These are phyloP conservation scores for Oxyura jamaicensis DNA, from an alignment of 2,113 vertebrate genomes.

Conservation along the genomic window DNA sequence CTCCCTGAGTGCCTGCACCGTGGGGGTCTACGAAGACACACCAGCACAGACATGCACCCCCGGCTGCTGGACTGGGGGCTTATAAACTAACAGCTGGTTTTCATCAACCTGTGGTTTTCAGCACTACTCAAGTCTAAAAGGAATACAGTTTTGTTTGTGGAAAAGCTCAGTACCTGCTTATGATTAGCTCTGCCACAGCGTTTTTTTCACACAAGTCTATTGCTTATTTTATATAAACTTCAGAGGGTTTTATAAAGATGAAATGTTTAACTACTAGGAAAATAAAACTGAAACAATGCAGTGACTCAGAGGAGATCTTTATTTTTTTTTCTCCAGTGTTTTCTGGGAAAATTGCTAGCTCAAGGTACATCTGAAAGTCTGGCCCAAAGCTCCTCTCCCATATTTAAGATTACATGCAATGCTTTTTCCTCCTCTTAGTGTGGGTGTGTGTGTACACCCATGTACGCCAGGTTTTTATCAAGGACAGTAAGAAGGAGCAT, in stretches of 20 bases:
- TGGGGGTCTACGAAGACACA: background rate
- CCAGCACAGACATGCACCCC: background rate
- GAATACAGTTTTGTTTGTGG: constrained; percentile 21
- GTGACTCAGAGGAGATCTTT: background rate
- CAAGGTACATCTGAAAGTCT: background rate
- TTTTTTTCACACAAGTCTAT: background rate
- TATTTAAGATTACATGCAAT: background rate
- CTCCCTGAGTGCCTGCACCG: background rate
- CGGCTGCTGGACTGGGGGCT: background rate
- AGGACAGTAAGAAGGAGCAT: background rate
- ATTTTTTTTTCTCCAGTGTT: background rate
- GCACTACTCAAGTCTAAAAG: background rate
- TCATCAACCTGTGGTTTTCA: constrained; percentile 11
- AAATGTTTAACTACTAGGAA: constrained; percentile 1
- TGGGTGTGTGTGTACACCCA: background rate
- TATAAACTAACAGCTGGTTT: background rate
- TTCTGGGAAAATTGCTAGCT: background rate
- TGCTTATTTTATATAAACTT: constrained; percentile 4
- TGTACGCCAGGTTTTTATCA: background rate
- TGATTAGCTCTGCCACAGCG: constrained; percentile 9
- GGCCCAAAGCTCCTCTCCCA: background rate
- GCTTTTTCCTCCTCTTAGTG: background rate
- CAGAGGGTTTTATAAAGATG: background rate
- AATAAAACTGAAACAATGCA: background rate
- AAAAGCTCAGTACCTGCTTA: background rate